phyloP scores from a whole-genome alignment of 2,888 invertebrate species.

The Drosophila incognita region DNA sequence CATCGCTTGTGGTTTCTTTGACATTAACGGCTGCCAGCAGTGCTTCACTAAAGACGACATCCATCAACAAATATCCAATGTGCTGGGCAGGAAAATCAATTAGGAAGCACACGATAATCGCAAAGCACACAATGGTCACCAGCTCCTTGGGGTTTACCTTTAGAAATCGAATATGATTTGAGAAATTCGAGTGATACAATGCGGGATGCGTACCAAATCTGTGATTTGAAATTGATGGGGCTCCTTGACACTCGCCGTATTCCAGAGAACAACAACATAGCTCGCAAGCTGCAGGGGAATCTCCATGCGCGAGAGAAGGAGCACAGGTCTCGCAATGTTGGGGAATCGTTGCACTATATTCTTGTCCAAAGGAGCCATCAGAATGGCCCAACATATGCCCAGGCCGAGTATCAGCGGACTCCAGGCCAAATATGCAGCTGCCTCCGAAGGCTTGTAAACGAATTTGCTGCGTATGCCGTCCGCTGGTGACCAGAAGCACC shows the following conservation, averaged over 20 bases:
- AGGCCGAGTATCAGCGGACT: slow-evolving; percentile 88
- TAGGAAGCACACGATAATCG: slow-evolving; percentile 87
- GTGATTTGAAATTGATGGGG: slow-evolving; percentile 87
- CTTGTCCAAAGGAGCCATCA: slow-evolving; percentile 82
- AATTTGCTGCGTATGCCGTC: slow-evolving; percentile 87
- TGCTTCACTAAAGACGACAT: slow-evolving; percentile 82
- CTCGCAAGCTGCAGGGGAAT: slow-evolving; percentile 89
- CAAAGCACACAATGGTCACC: slow-evolving; percentile 86
- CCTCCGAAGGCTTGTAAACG: slow-evolving; percentile 87
- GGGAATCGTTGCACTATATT: slow-evolving; percentile 76
- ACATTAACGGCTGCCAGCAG: slow-evolving; percentile 25
- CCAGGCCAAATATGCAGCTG: slow-evolving; percentile 88
- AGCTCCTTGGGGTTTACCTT: slow-evolving; percentile 88
- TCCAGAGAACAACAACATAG: slow-evolving; percentile 89
- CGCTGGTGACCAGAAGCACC: slow-evolving; percentile 88
- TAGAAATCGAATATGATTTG: slow-evolving; percentile 46
- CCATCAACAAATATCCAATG: slow-evolving; percentile 82
- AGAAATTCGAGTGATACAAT: not conserved
- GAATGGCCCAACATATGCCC: slow-evolving; percentile 88
- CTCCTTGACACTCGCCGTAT: slow-evolving; percentile 87
- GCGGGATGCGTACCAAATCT: slow-evolving; percentile 86
- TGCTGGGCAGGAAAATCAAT: slow-evolving; percentile 89
- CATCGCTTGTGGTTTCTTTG: slow-evolving; percentile 30
- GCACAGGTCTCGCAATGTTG: slow-evolving; percentile 86
- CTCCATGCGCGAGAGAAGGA: slow-evolving; percentile 88